Percentiles rank a stretch among this genome's conserved stretches.
These are phyloP conservation scores for Brachionus koreanus DNA, from an alignment of 1,140 invertebrate genomes.

Conservation along the genomic window DNA sequence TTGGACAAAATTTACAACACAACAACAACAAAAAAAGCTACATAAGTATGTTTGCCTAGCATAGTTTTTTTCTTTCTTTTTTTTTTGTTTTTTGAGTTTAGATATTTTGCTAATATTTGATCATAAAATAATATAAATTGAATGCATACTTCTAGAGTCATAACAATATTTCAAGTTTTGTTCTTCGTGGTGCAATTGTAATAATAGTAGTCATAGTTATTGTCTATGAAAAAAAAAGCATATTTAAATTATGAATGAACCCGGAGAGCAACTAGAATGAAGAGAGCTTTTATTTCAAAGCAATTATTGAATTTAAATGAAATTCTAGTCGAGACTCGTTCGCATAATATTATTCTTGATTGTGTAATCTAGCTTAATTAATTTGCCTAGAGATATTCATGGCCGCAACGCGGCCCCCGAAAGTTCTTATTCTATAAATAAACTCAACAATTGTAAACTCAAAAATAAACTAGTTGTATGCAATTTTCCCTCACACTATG, in stretches of 20 bases:
- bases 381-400: conserved; percentile 26
- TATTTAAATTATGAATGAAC: conserved; percentile 30
- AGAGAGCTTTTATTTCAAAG: neutral
- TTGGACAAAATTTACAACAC: conserved; percentile 2
- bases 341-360: conserved; percentile 16
- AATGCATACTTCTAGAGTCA: conserved; percentile 20
- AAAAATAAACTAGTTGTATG: neutral
- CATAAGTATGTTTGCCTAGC: conserved; percentile 37
- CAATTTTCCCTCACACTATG: neutral
- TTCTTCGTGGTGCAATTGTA: neutral
- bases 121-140: conserved; percentile 16
- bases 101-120: conserved; percentile 22
- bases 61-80: too few species aligned
- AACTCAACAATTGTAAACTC: neutral
- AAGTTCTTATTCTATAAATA: neutral
- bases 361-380: conserved; percentile 18
- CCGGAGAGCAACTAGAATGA: neutral
- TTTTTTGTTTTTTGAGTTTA: neutral
- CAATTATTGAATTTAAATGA: conserved; percentile 22
- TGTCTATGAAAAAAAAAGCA: conserved; percentile 5
- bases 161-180: neutral
- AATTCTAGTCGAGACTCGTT: conserved; percentile 30
- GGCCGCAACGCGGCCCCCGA: neutral
- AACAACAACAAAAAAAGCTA: conserved; percentile 4
- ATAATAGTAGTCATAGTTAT: conserved; percentile 31